These are phyloP conservation scores for Lepidochrysops patricia DNA, from an alignment of 2,888 invertebrate species.

Conservation along the genomic window DNA sequence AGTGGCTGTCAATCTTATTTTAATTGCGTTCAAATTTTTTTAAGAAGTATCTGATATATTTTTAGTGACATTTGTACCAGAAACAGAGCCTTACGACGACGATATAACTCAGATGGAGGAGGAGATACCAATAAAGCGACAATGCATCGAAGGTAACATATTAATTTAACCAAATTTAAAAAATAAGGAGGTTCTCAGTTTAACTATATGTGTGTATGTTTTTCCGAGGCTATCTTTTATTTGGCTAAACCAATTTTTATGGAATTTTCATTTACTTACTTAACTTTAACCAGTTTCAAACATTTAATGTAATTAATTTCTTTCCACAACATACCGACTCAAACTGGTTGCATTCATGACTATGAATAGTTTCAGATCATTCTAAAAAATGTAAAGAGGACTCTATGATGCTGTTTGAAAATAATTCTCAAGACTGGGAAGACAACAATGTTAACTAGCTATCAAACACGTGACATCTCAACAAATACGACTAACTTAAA, in stretches of 20 bases:
- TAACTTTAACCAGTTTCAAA: conserved; percentile 12
- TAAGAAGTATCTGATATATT: conserved; percentile 3
- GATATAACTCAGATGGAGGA: conserved; percentile 15
- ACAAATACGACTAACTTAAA: conserved; percentile 17
- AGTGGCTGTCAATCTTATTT: conserved; percentile 15
- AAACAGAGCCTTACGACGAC: conserved; percentile 12
- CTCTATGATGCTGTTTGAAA: conserved; percentile 15
- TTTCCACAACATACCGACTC: conserved; percentile 11
- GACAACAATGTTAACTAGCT: conserved; percentile 16
- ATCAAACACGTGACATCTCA: conserved; percentile 19
- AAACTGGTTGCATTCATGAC: conserved; percentile 8
- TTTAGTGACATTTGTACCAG: conserved; percentile 8
- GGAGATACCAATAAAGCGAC: conserved; percentile 16
- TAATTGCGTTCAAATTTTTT: conserved; percentile 6
- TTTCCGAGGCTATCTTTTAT: background rate
- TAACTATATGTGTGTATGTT: background rate
- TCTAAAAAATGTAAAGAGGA: conserved; percentile 10
- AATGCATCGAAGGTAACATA: conserved; percentile 17
- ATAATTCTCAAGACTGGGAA: conserved; percentile 20
- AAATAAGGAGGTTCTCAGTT: background rate
- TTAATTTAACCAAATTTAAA: conserved; percentile 10
- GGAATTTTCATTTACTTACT: conserved; percentile 6
- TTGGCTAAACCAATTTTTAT: background rate
- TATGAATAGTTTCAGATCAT: conserved; percentile 8
- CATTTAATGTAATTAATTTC: conserved; percentile 13